These are phyloP conservation scores for Drosophila arizonae DNA, from an alignment of 1,140 invertebrate genomes.

Conservation along the genomic window DNA sequence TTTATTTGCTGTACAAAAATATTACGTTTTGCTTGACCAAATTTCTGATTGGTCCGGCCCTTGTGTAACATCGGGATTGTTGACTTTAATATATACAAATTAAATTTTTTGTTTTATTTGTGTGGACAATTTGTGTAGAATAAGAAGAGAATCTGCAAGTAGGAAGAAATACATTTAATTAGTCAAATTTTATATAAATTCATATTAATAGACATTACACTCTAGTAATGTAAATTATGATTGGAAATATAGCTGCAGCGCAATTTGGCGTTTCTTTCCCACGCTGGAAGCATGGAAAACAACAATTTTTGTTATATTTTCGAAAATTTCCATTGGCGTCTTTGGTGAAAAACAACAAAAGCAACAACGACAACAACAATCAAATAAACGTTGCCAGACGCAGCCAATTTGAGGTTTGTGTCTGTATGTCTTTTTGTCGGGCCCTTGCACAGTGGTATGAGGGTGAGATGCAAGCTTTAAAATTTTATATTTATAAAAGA, in stretches of 20 bases:
- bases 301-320: conserved; percentile 30
- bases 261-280: no score
- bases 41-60: conserved; percentile 24
- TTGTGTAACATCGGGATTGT: conserved; percentile 37
- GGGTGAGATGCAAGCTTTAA: background rate
- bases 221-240: background rate
- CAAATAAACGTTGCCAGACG: conserved; percentile 38
- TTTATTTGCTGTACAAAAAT: conserved; percentile 61
- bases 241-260: background rate
- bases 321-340: conserved; percentile 40
- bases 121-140: conserved; percentile 59
- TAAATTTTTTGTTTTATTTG: background rate
- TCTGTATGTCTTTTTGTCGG: conserved; percentile 16
- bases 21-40: conserved; percentile 30
- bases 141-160: conserved; percentile 73
- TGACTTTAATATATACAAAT: conserved; percentile 62
- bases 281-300: background rate
- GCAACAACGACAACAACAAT: conserved; percentile 20
- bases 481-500: background rate
- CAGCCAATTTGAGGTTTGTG: conserved; percentile 29
- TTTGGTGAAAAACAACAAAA: conserved; percentile 30
- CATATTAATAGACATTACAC: background rate
- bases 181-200: background rate
- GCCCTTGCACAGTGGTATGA: background rate
- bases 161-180: background rate